phyloP scores from a whole-genome alignment of 2,888 invertebrate species.

The Drosophila nr. perissopoda region DNA sequence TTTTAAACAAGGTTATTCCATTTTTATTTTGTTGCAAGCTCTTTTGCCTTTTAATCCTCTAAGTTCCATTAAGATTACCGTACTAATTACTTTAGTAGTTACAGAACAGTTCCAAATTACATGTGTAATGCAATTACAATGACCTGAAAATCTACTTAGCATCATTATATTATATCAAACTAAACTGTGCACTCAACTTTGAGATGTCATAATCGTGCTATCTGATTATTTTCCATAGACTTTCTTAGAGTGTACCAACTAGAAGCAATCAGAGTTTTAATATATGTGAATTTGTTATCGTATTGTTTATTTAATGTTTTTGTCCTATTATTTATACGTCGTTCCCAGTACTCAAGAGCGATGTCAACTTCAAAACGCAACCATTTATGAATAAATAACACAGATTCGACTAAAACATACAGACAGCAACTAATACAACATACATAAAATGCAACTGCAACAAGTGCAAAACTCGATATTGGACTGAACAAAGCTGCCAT shows the following conservation, averaged over 20 bases:
- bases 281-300: conserved; percentile 15
- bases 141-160: conserved; percentile 30
- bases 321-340: conserved; percentile 26
- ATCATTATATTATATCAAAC: conserved; percentile 5
- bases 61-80: conserved; percentile 2
- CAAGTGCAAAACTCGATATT: conserved; percentile 64
- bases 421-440: conserved; percentile 21
- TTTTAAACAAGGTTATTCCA: conserved; percentile 9
- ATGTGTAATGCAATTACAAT: conserved; percentile 24
- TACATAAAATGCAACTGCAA: conserved; percentile 21
- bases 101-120: conserved; percentile 29
- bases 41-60: conserved; percentile 2
- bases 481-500: conserved; percentile 77
- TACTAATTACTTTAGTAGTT: conserved; percentile 12
- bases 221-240: background rate
- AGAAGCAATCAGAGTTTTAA: background rate
- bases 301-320: conserved; percentile 36
- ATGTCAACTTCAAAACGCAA: conserved; percentile 60
- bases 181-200: background rate
- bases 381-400: conserved; percentile 26
- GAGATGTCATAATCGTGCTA: conserved; percentile 1
- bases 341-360: conserved; percentile 30
- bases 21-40: conserved; percentile 13
- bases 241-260: background rate
- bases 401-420: conserved; percentile 35